Evolutionary conservation across 2,888 invertebrate genomes (phyloP).

Genomic region (Microctonus aethiopoides): DNA sequence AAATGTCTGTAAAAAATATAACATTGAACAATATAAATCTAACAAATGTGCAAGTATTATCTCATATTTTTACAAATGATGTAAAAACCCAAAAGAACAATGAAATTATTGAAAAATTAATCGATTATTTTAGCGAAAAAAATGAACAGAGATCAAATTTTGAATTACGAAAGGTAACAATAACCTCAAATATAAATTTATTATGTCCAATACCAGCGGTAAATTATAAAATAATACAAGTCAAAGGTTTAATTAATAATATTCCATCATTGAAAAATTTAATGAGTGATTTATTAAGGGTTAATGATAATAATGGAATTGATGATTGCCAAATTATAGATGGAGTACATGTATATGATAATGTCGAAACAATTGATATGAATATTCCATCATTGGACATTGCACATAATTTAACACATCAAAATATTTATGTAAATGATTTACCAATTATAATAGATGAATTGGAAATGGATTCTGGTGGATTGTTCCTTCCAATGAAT

Average conservation of each 20-base stretch:
- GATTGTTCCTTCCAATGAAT: constrained; percentile 51
- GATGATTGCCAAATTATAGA: constrained; percentile 66
- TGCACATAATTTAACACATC: constrained; percentile 39
- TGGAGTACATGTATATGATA: constrained; percentile 45
- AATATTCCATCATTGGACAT: constrained; percentile 42
- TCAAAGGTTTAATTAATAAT: constrained; percentile 69
- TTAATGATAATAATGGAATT: constrained; percentile 53
- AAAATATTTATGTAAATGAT: constrained; percentile 34
- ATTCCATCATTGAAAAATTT: constrained; percentile 65
- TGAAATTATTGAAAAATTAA: constrained; percentile 45
- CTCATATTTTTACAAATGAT: constrained; percentile 42
- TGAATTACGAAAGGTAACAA: constrained; percentile 52
- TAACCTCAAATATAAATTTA: constrained; percentile 47
- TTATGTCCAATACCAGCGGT: constrained; percentile 57
- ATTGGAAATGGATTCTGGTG: constrained; percentile 43
- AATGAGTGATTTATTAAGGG: constrained; percentile 67
- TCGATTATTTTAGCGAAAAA: neutral
- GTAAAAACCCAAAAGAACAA: constrained; percentile 35
- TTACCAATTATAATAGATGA: constrained; percentile 40
- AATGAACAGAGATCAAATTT: neutral
- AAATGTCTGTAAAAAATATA: constrained; percentile 31
- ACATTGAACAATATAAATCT: constrained; percentile 41
- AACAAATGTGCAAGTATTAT: constrained; percentile 39
- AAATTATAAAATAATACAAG: constrained; percentile 63
- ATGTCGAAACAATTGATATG: constrained; percentile 28